Percentiles rank a stretch among this genome's conserved stretches.
Evolutionary conservation across 1,140 invertebrate genomes (phyloP).

Genomic region (Eueides isabella): DNA sequence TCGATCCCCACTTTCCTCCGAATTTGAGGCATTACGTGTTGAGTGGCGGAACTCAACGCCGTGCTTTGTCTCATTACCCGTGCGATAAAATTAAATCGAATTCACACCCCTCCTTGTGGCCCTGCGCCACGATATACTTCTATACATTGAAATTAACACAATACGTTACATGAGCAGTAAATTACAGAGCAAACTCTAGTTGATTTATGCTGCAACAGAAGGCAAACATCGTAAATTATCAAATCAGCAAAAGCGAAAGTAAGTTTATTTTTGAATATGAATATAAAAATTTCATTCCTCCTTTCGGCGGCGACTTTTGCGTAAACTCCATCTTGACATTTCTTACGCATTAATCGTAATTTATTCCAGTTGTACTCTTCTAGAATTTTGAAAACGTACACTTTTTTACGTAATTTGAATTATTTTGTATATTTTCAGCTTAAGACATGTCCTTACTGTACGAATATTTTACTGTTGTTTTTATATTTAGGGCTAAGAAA

Average conservation of each 20-base stretch:
- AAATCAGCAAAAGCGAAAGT: conserved; percentile 44
- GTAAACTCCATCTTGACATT: conserved; percentile 9
- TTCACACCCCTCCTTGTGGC: too few relatives aligned
- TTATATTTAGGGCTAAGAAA: too few relatives aligned
- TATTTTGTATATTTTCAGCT: too few relatives aligned
- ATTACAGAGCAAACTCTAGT: conserved; percentile 20
- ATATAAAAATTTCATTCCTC: conserved; percentile 26
- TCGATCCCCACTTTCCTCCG: too few relatives aligned
- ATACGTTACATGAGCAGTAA: conserved; percentile 17
- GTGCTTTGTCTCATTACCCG: too few relatives aligned
- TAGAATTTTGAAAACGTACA: not conserved
- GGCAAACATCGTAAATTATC: conserved; percentile 54
- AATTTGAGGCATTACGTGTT: too few relatives aligned
- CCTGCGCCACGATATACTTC: not conserved
- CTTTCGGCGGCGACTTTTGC: conserved; percentile 8
- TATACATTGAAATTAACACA: conserved; percentile 26
- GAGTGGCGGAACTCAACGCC: too few relatives aligned
- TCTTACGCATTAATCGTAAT: conserved; percentile 10
- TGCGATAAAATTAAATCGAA: too few relatives aligned
- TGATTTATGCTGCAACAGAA: conserved; percentile 49
- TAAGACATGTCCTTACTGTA: too few relatives aligned
- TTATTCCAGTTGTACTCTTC: not conserved
- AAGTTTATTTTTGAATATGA: conserved; percentile 38
- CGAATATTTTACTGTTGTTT: too few relatives aligned
- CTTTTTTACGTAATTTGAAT: not conserved